Evolutionary conservation across 2,113 vertebrate species (phyloP).

Genomic region (Nesoenas mayeri): DNA sequence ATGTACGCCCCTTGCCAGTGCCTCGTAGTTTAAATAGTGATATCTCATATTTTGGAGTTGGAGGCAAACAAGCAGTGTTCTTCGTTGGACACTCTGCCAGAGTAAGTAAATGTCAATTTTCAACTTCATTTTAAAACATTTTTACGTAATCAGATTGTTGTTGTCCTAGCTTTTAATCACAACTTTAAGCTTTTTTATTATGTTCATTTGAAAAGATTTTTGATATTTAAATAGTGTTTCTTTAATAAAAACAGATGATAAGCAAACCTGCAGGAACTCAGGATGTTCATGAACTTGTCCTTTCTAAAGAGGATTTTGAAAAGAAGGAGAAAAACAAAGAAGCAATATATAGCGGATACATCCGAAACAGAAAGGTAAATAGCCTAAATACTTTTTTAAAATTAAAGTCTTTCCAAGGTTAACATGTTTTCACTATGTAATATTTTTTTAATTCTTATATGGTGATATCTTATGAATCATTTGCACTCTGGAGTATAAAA

Average conservation of each 20-base stretch:
- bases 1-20: slow-evolving; percentile 82
- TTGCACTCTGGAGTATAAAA: background rate
- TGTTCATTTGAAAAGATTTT: background rate
- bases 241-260: slow-evolving; percentile 84
- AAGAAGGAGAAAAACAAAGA: slow-evolving; percentile 89
- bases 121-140: background rate
- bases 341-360: slow-evolving; percentile 83
- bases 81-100: slow-evolving; percentile 89
- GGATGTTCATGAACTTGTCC: slow-evolving; percentile 91
- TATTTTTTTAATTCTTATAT: background rate
- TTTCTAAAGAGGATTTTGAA: slow-evolving; percentile 94
- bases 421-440: background rate
- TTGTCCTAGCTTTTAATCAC: background rate
- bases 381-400: background rate
- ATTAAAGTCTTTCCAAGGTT: background rate
- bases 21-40: slow-evolving; percentile 95
- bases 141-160: background rate
- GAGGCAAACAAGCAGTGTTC: slow-evolving; percentile 95
- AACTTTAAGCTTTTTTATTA: background rate
- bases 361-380: slow-evolving; percentile 88
- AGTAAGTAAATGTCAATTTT: slow-evolving; percentile 73
- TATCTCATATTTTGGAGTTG: slow-evolving; percentile 96
- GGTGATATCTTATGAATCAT: background rate
- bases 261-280: slow-evolving; percentile 83
- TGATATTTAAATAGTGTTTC: slow-evolving; percentile 17